These are phyloP conservation scores for Tonatia bakeri DNA, from an alignment of 2,113 vertebrate genomes.

Conservation along the genomic window DNA sequence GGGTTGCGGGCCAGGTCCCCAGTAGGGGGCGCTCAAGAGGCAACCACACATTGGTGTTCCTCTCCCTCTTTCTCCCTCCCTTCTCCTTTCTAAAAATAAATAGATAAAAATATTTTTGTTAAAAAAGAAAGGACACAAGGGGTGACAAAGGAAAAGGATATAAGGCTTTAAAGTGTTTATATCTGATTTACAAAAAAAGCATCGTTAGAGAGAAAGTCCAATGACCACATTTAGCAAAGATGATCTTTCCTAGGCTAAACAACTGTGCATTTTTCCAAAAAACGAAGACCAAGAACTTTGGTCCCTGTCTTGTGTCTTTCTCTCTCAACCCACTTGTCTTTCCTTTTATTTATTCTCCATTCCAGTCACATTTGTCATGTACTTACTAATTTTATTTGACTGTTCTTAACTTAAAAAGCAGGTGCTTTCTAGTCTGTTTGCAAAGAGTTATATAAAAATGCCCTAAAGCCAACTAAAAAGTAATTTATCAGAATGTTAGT, in stretches of 20 bases:
- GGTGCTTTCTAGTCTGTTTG: background rate
- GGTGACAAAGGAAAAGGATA: background rate
- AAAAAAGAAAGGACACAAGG: background rate
- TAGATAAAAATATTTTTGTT: too few relatives aligned
- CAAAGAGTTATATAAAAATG: background rate
- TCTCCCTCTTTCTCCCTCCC: too few relatives aligned
- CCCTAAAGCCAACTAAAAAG: background rate
- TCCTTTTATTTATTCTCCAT: background rate
- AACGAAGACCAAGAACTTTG: background rate
- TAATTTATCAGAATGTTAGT: background rate
- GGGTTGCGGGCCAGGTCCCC: too few relatives aligned
- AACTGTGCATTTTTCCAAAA: background rate
- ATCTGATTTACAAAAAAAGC: background rate
- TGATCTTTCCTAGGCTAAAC: background rate
- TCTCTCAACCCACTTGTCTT: background rate
- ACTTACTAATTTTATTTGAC: background rate
- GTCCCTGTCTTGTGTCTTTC: background rate
- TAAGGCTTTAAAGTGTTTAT: background rate
- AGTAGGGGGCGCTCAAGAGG: too few relatives aligned
- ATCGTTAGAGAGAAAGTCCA: background rate
- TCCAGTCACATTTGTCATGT: background rate
- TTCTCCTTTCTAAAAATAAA: too few relatives aligned
- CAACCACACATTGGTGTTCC: too few relatives aligned
- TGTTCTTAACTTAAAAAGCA: background rate
- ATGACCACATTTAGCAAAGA: background rate